Percentiles rank a stretch among this genome's conserved stretches.
Conservation (phyloP, 2,113 vertebrate genomes). For the Tetraodon nigroviridis region DNA sequence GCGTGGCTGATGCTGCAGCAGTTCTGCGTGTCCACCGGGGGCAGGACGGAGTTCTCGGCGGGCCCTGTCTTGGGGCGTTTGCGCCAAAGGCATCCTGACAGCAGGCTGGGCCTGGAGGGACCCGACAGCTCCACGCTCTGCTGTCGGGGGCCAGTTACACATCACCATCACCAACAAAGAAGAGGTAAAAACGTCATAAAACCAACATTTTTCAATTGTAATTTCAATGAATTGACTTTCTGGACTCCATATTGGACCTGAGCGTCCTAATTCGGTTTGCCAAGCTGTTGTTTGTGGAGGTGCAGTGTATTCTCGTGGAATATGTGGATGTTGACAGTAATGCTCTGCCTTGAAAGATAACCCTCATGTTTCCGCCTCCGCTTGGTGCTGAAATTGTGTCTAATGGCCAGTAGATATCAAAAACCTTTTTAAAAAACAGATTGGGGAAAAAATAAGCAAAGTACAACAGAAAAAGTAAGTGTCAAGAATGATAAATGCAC, state of each 20-base stretch:
- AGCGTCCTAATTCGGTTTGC: too few relatives aligned
- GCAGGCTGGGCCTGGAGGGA: constrained; percentile 53
- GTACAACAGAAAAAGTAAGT: too few relatives aligned
- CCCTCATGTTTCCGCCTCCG: too few relatives aligned
- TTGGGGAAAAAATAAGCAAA: background rate
- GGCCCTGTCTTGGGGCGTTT: constrained; percentile 70
- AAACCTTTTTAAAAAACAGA: constrained; percentile 7
- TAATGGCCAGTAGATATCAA: constrained; percentile 7
- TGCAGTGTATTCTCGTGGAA: too few relatives aligned
- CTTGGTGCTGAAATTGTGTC: background rate
- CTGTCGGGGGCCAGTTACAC: constrained; percentile 28
- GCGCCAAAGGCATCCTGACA: constrained; percentile 64
- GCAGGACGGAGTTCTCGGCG: constrained; percentile 68
- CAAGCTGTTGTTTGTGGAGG: too few relatives aligned
- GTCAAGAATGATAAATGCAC: too few relatives aligned
- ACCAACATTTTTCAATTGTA: too few relatives aligned
- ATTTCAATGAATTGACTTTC: too few relatives aligned
- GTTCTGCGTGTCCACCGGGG: constrained; percentile 74
- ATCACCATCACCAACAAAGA: background rate
- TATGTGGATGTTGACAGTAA: too few relatives aligned
- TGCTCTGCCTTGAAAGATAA: too few relatives aligned
- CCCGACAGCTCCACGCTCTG: constrained; percentile 58
- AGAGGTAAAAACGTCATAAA: background rate
- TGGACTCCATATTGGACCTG: too few relatives aligned
- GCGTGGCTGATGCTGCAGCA: constrained; percentile 87